Conservation (phyloP, 1,140 invertebrate genomes). For the Drosophila pruinosa region DNA sequence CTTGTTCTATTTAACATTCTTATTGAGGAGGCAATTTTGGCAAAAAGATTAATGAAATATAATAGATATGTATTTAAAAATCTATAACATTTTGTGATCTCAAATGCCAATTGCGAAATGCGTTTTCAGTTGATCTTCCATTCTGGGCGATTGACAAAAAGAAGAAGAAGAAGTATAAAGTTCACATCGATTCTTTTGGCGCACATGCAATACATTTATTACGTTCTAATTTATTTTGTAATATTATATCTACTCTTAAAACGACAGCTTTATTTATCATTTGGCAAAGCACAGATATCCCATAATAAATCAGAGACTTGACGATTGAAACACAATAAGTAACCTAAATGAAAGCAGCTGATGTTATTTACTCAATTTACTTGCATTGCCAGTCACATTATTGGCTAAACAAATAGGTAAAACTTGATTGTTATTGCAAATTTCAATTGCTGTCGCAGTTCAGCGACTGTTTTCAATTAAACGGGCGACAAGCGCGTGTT, state of each 20-base stretch:
- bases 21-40: not conserved
- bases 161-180: too few species aligned
- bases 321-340: constrained; percentile 7
- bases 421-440: constrained; percentile 46
- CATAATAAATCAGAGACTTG: not conserved
- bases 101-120: too few species aligned
- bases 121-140: too few species aligned
- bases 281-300: not conserved
- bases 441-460: constrained; percentile 44
- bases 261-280: not conserved
- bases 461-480: constrained; percentile 53
- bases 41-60: too few species aligned
- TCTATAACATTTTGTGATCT: too few species aligned
- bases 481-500: constrained; percentile 55
- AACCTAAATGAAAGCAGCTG: constrained; percentile 54
- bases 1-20: not conserved
- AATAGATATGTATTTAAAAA: too few species aligned
- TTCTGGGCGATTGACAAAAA: too few species aligned
- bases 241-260: not conserved
- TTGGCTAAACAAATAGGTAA: constrained; percentile 58
- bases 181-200: too few species aligned
- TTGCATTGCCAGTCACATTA: constrained; percentile 52
- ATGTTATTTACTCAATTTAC: constrained; percentile 47
- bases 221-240: not conserved
- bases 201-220: not conserved